Evolutionary conservation across 2,797 vertebrate species (phyloP), one percentile per base, ranked within the genome.

Genomic region (Bradypodion ventrale): DNA sequence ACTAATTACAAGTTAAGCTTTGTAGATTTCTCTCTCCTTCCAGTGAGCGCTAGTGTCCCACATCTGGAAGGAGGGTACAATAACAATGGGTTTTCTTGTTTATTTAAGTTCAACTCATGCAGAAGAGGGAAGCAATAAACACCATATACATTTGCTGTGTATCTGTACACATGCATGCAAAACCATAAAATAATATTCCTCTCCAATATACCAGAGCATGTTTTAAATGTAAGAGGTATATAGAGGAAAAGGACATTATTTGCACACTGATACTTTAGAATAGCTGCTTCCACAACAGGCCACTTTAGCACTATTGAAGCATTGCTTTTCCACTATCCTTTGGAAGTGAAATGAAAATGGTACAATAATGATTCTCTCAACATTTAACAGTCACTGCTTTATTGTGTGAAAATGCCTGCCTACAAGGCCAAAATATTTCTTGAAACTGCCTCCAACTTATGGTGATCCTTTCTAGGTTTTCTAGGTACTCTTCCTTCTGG

Each of bases 21-120:
- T 91, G 86, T 92, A 88, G 88, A 78, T 89, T 91, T 80, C 87
- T 84, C 87, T 89, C 80, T 87, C 87, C 87, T 83, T 85, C 83
- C 49, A 83, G 72, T 52, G 81, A 87, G 89, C 92, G 83, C 32
- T 89, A 90, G 81, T 82, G 52, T 40, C 83, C 73, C 75, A 83
- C 73, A 72, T 87, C 83, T 90, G 75, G 76, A 88, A 87, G 81
- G 63, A 4, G 85, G 91, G 74, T 59, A 32, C 27, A 63, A 29
- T 60, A 60, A 70, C 65, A 42, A 27, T 83, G 32, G 46, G 37
- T 29, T 23, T 59, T 63, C 35, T 60, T 73, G 15, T 82, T 46
- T 27, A 23, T 44, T 75, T 75, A 65, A n/a, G 25, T 10, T 12
- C 62, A 75, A 27, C 35, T 52, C 32, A 65, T 65, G 27, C 44